Evolutionary conservation across 2,888 invertebrate genomes (phyloP), one percentile per base, ranked within the genome.

Genomic region (Campaea margaritaria): DNA sequence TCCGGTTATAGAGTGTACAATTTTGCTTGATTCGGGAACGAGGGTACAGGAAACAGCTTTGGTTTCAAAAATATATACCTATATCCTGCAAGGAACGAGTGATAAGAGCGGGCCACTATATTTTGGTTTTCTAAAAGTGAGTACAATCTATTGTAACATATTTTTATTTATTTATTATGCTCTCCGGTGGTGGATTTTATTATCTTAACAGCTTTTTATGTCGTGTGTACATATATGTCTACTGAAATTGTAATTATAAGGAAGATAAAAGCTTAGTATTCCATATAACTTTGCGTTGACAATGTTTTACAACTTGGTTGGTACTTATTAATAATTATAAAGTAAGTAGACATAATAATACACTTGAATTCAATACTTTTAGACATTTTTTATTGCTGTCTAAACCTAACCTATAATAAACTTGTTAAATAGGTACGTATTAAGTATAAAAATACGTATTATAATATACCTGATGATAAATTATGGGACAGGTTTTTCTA

Each of bases 91-190:
- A 68, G 60, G 68, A 67, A 62, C 67, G 67, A 81, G 85, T 86
- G 83, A 80, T 71, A 73, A 79, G 65, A 64, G 67, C 75, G 71
- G 76, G 76, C 74, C 69, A 74, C 71, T 74, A 66, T 73, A 60
- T 67, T 69, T 65, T 45, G 69, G 65, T 75, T 70, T 70, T 69
- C 62, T 72, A 70, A 78, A 79, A 68, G 86, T 87, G 83, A 87
- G 87, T 87, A 86, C 76, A 70, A 62, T 70, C 69, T 79, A 79
- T 74, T 78, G 67, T 82, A 82, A 78, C 67, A 76, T 82, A 78
- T 47, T 56, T 68, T 58, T 69, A 45, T 62, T 64, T 73, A 70
- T 49, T 68, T 62, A 62, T 59, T 72, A 63, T 63, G 56, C 64
- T 52, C 67, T 65, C 54, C 54, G 75, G 75, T 79, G 56, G 28